phyloP scores from a whole-genome alignment of 2,888 invertebrate species.

The Stegana nigrithorax region DNA sequence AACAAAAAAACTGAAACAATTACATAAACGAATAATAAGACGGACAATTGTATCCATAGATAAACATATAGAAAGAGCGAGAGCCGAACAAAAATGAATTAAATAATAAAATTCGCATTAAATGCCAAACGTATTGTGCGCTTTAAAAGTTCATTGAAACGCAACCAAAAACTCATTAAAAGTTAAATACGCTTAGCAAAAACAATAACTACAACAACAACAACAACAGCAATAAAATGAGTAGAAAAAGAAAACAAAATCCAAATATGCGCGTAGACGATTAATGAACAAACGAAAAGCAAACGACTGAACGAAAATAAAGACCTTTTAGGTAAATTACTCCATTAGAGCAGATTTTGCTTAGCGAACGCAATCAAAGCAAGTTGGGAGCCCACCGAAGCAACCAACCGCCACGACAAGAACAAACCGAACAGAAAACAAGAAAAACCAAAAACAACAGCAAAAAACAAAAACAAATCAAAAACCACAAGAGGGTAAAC shows the following conservation, averaged over 20 bases:
- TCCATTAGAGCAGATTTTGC: conserved; percentile 32
- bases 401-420: neutral
- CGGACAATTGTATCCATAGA: no score
- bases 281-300: neutral
- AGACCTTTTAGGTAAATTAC: conserved; percentile 29
- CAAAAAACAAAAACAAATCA: neutral
- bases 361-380: conserved; percentile 10
- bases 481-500: neutral
- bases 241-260: neutral
- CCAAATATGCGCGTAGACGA: neutral
- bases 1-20: no score
- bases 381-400: neutral
- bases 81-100: no score
- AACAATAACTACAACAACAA: no score
- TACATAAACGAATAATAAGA: no score
- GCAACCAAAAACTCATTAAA: no score
- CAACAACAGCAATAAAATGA: no score
- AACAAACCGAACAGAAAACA: conserved; percentile 1
- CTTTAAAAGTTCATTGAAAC: no score
- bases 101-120: no score
- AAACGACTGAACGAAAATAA: conserved; percentile 15
- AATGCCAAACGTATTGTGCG: no score
- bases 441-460: conserved; percentile 20
- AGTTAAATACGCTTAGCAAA: no score
- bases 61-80: no score